Base-by-base conservation (phyloP, 2,113 vertebrate genomes). In the Acanthochromis polyacanthus region DNA sequence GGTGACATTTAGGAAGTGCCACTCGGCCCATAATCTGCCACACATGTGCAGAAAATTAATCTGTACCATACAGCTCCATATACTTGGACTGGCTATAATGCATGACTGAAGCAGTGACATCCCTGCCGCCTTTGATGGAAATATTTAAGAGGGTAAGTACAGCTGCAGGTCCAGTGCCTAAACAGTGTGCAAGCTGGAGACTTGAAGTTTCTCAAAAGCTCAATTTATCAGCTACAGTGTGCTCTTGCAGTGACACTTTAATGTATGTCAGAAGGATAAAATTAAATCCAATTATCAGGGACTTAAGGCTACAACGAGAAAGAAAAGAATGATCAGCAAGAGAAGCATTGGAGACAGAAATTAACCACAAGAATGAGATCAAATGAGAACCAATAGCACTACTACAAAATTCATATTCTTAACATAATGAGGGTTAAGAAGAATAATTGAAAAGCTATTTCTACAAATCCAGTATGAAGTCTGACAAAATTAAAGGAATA, bases 1-100 rank as follows among this genome's bases (percentile, higher is more conserved):
- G 3, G 22, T 83, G 88, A 85, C 85, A 87, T 80, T 85, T 60
- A 75, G 79, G 17, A 76, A 62, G 62, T 23, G 48, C 28, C 43
- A 36, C 55, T 57, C 1, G 0, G 11, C 38, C 30, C 16, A 16
- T 25, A 11, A 68, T 68, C 55, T 40, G 53, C 36, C 23, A 59
- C 77, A 84, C 4, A 38, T 22, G 20, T 36, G 56, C 32, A 50
- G 63, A 1, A 64, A 63, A 65, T 51, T 0, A 62, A 52, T 46
- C 46, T 52, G 48, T 32, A 64, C 10, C 50, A 16, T 12, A 28
- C 12, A 22, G 36, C 23, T 64, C 28, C 9, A 17, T 19, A 4
- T 15, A 10, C 71, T 30, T n/a, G 51, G 22, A 63, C 23, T 10
- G 28, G 8, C 1, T 43, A 30, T 56, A 12, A 66, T 19, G 50